phyloP scores from a whole-genome alignment of 2,113 vertebrate genomes.

The Heliornis fulica region DNA sequence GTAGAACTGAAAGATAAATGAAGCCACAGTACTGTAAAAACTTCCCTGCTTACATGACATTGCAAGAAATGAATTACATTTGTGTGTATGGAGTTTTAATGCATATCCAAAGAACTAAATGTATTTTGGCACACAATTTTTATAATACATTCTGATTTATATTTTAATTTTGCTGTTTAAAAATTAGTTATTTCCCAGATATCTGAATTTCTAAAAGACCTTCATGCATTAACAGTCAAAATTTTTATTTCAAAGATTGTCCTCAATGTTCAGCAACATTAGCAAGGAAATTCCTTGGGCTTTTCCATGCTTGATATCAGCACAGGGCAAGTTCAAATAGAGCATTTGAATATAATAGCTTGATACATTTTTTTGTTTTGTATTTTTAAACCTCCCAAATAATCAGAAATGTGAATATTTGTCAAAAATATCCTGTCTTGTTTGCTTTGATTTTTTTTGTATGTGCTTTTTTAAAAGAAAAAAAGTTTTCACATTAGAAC shows the following conservation, averaged over 20 bases:
- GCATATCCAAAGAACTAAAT: neutral
- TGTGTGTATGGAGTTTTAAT: neutral
- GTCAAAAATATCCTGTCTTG: neutral
- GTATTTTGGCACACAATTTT: neutral
- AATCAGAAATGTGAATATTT: neutral
- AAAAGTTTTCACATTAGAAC: neutral
- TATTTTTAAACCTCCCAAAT: neutral
- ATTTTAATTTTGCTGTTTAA: neutral
- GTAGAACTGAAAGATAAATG: neutral
- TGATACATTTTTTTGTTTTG: neutral
- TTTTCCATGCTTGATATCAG: neutral
- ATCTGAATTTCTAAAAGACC: neutral
- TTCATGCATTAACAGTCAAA: neutral
- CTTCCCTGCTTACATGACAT: neutral
- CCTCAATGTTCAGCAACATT: neutral
- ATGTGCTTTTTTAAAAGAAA: neutral
- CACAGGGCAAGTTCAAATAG: neutral
- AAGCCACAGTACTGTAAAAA: neutral
- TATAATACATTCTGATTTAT: neutral
- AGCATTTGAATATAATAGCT: neutral
- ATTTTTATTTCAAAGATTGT: neutral
- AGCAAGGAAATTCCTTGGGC: neutral
- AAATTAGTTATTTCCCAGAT: neutral
- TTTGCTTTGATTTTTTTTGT: neutral
- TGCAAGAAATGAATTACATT: neutral